These are phyloP conservation scores for Osmoderma eremita DNA, from an alignment of 2,888 invertebrate genomes.

Conservation along the genomic window DNA sequence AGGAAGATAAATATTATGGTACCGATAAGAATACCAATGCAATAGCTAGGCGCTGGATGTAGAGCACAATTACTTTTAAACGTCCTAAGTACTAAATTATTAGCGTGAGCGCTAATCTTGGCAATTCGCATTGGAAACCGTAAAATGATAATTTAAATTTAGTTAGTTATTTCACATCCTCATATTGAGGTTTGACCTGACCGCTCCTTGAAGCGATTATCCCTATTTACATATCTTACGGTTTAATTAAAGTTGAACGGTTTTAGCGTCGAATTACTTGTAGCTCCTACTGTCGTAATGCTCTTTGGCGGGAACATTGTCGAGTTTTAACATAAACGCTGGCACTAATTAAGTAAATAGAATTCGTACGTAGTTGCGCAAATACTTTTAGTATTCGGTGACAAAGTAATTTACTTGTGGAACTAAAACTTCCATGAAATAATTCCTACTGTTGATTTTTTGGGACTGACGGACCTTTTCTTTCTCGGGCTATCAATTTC, in stretches of 20 bases:
- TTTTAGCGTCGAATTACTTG: too few species aligned
- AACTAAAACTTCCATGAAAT: too few species aligned
- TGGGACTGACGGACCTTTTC: too few species aligned
- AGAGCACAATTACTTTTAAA: slow-evolving; percentile 29
- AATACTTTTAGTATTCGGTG: too few species aligned
- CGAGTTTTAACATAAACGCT: too few species aligned
- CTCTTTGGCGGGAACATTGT: too few species aligned
- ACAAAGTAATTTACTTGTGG: too few species aligned
- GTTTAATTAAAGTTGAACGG: background rate
- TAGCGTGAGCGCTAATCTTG: slow-evolving; percentile 30
- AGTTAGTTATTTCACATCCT: slow-evolving; percentile 28
- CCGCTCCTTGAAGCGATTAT: slow-evolving; percentile 3
- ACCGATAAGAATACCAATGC: slow-evolving; percentile 31
- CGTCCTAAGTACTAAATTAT: slow-evolving; percentile 29
- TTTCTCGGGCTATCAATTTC: too few species aligned
- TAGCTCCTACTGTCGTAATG: too few species aligned
- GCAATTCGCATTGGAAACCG: slow-evolving; percentile 11
- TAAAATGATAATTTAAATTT: slow-evolving; percentile 29
- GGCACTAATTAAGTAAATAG: too few species aligned
- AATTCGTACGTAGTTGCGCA: too few species aligned
- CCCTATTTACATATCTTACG: slow-evolving; percentile 6
- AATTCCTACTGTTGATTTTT: too few species aligned
- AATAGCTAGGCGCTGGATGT: slow-evolving; percentile 27
- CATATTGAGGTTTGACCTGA: slow-evolving; percentile 2
- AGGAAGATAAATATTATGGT: slow-evolving; percentile 26